Evolutionary conservation across 2,797 vertebrate species (phyloP), one percentile per base, ranked within the genome.

Genomic region (Sebastes iracundus): DNA sequence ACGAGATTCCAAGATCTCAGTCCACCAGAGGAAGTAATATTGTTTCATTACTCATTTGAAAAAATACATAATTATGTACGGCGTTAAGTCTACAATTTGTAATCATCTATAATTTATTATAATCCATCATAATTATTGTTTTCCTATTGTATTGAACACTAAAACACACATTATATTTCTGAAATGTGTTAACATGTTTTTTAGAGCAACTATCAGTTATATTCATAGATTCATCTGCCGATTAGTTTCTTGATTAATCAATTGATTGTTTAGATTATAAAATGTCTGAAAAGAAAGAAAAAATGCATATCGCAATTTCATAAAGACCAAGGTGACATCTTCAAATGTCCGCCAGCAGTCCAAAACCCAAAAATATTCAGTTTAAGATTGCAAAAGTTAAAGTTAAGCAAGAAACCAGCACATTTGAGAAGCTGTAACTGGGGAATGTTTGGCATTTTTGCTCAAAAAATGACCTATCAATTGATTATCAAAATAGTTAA

Each of bases 261-360:
- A 16, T 38, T 23, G 0, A 38, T 23, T 35, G 32, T 61, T 32
- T 38, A 6, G 33, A 38, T 0, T 8, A 63, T 14, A 64, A 46
- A 46, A 35, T 10, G n/a, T 63, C 28, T 30, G 4, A 20, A 61
- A 32, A 30, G 16, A 28, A 22, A 16, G 0, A 11, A 28, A 59
- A 28, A 28, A 59, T 27, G 0, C 16, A 49, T 49, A 49, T 49
- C 0, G 3, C 0, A 49, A 20, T 0, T 59, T 9, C 25, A 13
- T 28, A 16, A 59, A 59, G 23, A 7, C 55, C 22, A 25, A 25
- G 22, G 25, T 59, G 14, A 59, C 25, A 0, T 16, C 25, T 59
- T 59, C 25, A 18, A 27, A 25, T 13, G 22, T 23, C 22, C 12
- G 22, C 5, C 38, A 42, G 13, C 59, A 32, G 20, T 33, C 20